These are phyloP conservation scores for Diaprepes abbreviatus DNA, from an alignment of 2,888 invertebrate species.

Conservation along the genomic window DNA sequence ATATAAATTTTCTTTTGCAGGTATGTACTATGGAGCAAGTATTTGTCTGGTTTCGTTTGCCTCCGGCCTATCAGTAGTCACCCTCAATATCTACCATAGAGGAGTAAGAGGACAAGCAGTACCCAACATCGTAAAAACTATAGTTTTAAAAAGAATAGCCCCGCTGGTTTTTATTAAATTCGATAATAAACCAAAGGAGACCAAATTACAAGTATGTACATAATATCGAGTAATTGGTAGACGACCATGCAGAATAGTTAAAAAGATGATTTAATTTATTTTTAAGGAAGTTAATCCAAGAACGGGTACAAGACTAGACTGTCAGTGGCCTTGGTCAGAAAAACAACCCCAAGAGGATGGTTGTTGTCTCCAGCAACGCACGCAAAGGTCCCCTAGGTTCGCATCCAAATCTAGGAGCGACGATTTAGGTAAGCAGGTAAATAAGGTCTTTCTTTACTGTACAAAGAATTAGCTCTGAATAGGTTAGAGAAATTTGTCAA, in stretches of 20 bases:
- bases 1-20: conserved; percentile 69
- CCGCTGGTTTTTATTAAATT: conserved; percentile 81
- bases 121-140: conserved; percentile 77
- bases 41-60: conserved; percentile 87
- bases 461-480: too few relatives aligned
- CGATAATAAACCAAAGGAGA: conserved; percentile 66
- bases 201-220: conserved; percentile 59
- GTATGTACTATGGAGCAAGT: conserved; percentile 86
- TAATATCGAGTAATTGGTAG: too few relatives aligned
- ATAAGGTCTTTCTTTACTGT: conserved; percentile 12
- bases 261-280: too few relatives aligned
- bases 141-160: conserved; percentile 83
- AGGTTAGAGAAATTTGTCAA: too few relatives aligned
- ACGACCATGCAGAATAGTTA: too few relatives aligned
- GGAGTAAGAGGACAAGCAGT: conserved; percentile 86
- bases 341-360: conserved; percentile 66
- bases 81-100: conserved; percentile 87
- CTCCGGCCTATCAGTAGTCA: conserved; percentile 85
- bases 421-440: conserved; percentile 60
- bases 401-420: conserved; percentile 62
- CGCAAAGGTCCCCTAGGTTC: conserved; percentile 69
- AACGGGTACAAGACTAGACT: conserved; percentile 75
- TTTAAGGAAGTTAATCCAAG: conserved; percentile 73
- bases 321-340: conserved; percentile 70
- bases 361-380: conserved; percentile 62